Percentiles rank a stretch among this genome's conserved stretches.
These are phyloP conservation scores for Boloria euphrosyne DNA, from an alignment of 2,888 invertebrate species.

Conservation along the genomic window DNA sequence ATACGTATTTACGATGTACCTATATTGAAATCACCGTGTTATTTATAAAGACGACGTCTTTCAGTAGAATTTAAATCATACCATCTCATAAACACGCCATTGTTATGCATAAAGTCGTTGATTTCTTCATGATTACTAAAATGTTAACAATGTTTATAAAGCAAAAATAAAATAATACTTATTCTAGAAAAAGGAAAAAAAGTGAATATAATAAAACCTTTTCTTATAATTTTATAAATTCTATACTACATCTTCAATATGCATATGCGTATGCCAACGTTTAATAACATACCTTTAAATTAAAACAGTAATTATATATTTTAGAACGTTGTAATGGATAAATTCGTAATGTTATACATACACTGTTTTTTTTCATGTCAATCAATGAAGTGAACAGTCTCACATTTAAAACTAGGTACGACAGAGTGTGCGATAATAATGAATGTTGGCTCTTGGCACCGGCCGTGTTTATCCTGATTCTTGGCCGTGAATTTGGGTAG, in stretches of 20 bases:
- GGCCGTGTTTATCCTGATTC: conserved; percentile 63
- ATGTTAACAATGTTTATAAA: no score
- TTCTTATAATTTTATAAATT: no score
- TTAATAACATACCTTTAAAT: no score
- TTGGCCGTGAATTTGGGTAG: conserved; percentile 60
- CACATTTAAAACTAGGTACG: conserved; percentile 50
- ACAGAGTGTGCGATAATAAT: conserved; percentile 53
- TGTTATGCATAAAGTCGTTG: background rate
- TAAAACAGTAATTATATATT: no score
- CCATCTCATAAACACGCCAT: conserved; percentile 1
- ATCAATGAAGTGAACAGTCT: conserved; percentile 20
- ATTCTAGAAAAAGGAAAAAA: no score
- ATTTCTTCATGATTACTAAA: background rate
- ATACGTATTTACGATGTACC: background rate
- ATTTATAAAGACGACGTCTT: conserved; percentile 2
- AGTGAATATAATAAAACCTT: no score
- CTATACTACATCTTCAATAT: no score
- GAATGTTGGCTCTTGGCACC: conserved; percentile 58
- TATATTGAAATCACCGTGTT: background rate
- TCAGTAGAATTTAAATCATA: conserved; percentile 9
- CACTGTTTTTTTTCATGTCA: conserved; percentile 7
- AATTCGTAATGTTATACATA: background rate
- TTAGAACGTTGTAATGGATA: background rate
- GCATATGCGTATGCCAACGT: no score
- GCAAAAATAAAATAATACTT: no score